A percentile compares a stretch with the other conserved stretches of the same genome.
These are phyloP conservation scores for Synanthedon vespiformis DNA, from an alignment of 2,888 invertebrate genomes.

Conservation along the genomic window DNA sequence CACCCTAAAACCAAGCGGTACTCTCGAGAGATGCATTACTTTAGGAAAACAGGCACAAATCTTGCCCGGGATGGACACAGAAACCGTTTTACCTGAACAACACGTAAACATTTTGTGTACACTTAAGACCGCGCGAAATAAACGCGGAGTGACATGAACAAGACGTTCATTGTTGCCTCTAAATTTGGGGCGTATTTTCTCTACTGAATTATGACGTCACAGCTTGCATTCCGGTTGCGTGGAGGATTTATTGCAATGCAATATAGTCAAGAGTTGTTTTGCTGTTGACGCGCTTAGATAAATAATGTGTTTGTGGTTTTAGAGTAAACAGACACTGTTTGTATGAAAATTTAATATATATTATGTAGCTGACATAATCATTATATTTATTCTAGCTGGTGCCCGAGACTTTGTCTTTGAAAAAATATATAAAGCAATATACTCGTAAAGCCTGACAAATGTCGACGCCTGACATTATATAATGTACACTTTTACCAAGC, in stretches of 20 bases:
- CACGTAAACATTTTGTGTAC: conserved; percentile 29
- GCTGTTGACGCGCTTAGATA: neutral
- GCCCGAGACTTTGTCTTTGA: too few species aligned
- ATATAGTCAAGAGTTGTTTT: neutral
- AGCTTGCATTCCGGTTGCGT: neutral
- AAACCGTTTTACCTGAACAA: conserved; percentile 40
- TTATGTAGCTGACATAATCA: too few species aligned
- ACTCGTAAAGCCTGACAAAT: too few species aligned
- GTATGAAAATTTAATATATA: too few species aligned
- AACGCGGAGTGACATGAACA: neutral
- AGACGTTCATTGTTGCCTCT: neutral
- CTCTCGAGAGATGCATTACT: conserved; percentile 27
- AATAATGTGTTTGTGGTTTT: neutral
- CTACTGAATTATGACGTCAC: neutral
- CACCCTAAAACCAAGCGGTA: neutral
- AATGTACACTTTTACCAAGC: too few species aligned
- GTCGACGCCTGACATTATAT: too few species aligned
- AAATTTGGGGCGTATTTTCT: neutral
- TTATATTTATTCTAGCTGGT: too few species aligned
- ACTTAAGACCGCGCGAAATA: conserved; percentile 16
- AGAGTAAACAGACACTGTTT: too few species aligned
- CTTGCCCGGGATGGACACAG: conserved; percentile 35
- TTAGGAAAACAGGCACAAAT: conserved; percentile 23
- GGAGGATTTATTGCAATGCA: neutral
- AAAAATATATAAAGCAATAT: too few species aligned